phyloP scores from a whole-genome alignment of 92 coral and sea anemone genomes.

The Porites divaricata region DNA sequence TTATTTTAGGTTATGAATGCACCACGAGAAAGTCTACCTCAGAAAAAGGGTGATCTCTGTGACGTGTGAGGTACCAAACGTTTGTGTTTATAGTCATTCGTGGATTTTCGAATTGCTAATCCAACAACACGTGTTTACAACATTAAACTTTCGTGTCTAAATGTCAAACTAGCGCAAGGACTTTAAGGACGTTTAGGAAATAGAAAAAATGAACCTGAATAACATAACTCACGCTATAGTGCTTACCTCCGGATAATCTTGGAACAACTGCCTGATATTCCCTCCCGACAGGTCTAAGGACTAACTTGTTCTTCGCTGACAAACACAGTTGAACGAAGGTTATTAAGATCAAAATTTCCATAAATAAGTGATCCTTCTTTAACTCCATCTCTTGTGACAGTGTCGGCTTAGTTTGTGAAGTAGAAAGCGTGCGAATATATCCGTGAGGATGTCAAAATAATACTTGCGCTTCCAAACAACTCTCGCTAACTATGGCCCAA shows the following conservation, averaged over 20 bases:
- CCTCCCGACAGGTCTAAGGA: conserved; percentile 7
- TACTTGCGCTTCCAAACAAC: neutral
- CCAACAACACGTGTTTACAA: neutral
- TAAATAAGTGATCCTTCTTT: conserved; percentile 1
- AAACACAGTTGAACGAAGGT: conserved; percentile 18
- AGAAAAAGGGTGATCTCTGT: neutral
- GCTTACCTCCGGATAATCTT: conserved; percentile 32
- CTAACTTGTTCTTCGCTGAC: conserved; percentile 1
- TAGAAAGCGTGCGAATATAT: conserved; percentile 37
- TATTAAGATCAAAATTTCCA: conserved; percentile 9
- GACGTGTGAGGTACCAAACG: neutral
- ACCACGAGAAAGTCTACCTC: neutral
- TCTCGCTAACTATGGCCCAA: conserved; percentile 19
- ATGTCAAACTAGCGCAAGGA: neutral
- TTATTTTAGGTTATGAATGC: neutral
- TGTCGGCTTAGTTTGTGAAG: neutral
- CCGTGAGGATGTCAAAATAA: conserved; percentile 13
- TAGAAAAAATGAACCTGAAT: neutral
- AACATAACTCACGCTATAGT: neutral
- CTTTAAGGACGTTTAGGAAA: neutral
- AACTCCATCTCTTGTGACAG: conserved; percentile 8
- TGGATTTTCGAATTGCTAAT: neutral
- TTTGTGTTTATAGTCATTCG: neutral
- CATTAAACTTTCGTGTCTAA: neutral
- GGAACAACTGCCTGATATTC: conserved; percentile 19